These are phyloP conservation scores for Limosa lapponica DNA, from an alignment of 2,797 vertebrate species.

Conservation along the genomic window DNA sequence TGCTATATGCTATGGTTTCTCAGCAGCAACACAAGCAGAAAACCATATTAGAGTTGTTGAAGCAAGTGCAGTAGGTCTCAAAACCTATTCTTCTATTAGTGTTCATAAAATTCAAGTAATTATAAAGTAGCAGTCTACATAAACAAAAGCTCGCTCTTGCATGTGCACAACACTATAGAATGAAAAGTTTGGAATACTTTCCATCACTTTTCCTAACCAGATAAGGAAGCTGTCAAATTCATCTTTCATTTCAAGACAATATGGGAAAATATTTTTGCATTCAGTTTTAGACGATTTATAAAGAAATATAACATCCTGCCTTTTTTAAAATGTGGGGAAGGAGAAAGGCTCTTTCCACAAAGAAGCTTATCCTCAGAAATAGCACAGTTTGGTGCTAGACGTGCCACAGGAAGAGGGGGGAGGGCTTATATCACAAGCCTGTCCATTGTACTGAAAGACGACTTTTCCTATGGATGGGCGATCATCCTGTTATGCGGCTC, in stretches of 20 bases:
- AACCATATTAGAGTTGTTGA: not conserved
- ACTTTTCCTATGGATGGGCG: constrained; percentile 66
- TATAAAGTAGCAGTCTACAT: not conserved
- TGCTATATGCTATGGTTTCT: not conserved
- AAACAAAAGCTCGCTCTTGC: not conserved
- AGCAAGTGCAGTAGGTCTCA: not conserved
- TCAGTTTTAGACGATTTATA: constrained; percentile 13
- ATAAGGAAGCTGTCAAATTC: constrained; percentile 25
- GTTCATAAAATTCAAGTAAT: not conserved
- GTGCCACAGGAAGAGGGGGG: constrained; percentile 63
- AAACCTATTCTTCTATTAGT: not conserved
- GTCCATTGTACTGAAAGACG: constrained; percentile 51
- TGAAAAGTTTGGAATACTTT: not conserved
- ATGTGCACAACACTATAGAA: not conserved
- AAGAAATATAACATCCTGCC: constrained; percentile 65
- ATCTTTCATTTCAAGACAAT: constrained; percentile 27
- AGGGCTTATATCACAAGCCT: constrained; percentile 38
- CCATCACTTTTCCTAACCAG: not conserved
- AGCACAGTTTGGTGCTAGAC: constrained; percentile 10
- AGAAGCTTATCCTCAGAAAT: constrained; percentile 49
- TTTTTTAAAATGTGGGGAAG: constrained; percentile 24
- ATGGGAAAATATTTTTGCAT: constrained; percentile 42
- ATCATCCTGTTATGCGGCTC: constrained; percentile 67
- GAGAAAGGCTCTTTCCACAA: constrained; percentile 34
- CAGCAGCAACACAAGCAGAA: not conserved